Evolutionary conservation across 92 coral and sea anemone genomes (phyloP).

Genomic region (Micromussa lordhowensis): DNA sequence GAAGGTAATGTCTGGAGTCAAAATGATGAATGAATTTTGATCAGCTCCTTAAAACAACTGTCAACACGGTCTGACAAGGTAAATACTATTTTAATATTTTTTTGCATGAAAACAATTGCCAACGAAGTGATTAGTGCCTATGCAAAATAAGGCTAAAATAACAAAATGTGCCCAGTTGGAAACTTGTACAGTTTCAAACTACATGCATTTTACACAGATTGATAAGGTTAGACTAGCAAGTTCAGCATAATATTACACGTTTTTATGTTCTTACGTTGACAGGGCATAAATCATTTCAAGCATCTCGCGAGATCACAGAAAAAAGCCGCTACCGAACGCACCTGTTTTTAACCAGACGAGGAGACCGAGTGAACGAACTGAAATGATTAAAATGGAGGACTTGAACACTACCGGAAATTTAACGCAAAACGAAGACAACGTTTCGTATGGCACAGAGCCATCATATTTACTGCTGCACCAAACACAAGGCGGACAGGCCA

Average conservation of each 20-base stretch:
- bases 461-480: background rate
- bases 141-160: background rate
- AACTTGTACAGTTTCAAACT: background rate
- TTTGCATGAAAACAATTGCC: constrained; percentile 17
- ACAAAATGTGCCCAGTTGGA: background rate
- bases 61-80: constrained; percentile 22
- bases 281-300: background rate
- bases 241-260: background rate
- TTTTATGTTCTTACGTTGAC: background rate
- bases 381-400: constrained; percentile 16
- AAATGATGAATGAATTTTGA: background rate
- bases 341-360: background rate
- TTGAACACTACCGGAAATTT: background rate
- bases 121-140: constrained; percentile 6
- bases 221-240: too few species aligned
- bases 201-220: background rate
- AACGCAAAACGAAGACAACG: background rate
- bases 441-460: background rate
- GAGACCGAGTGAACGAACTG: background rate
- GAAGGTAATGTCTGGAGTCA: background rate
- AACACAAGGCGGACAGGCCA: constrained; percentile 28
- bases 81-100: constrained; percentile 10
- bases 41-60: constrained; percentile 9
- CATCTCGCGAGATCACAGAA: background rate
- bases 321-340: background rate